Evolutionary conservation across 2,797 vertebrate genomes (phyloP), one percentile per base, ranked within the genome.

Genomic region (Taenioides sp.): DNA sequence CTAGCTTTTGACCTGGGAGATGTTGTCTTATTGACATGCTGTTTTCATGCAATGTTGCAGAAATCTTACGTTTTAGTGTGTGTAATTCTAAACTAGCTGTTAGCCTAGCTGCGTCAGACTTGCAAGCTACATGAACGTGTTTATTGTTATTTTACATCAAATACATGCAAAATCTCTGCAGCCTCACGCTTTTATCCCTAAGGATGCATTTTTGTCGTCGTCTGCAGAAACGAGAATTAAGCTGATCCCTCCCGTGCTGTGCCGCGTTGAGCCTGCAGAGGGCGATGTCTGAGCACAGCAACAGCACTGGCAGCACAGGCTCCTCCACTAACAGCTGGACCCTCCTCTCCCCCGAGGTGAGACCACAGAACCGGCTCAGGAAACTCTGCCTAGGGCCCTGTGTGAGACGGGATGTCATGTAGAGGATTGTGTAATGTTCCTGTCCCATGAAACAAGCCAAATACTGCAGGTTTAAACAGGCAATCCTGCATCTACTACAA

Each of bases 271-370:
- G 83, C 88, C 91, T 87, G 82, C 37, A 81, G 91, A 71, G 87
- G 89, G 85, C 84, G 71, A 98, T 98, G 97, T 95, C 95, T 5
- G 95, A 96, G 88, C 88, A 93, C 80, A 90, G 89, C 62, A 88
- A 86, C 65, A 92, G 90, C 78, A 91, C 89, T 7, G 93, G 93
- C 67, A 94, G 93, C 75, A 92, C 86, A 7, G 95, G 95, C 75
- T 92, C 94, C 71, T 92, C 94, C 0, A 94, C 92, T 65, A 93
- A 94, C 86, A 95, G 94, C 89, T 96, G 96, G 96, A 96, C 97
- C 70, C 92, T 96, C 68, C 92, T 95, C 0, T 94, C 94, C 47
- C 84, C 94, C 0, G 95, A 98, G 96, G 97, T 96, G 87, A 85
- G 75, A 43, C 70, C 14, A 2, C n/a, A 58, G 40, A 68, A 69